Evolutionary conservation across 2,113 vertebrate genomes (phyloP), one percentile per base, ranked within the genome.

Genomic region (Cephalopterus ornatus): DNA sequence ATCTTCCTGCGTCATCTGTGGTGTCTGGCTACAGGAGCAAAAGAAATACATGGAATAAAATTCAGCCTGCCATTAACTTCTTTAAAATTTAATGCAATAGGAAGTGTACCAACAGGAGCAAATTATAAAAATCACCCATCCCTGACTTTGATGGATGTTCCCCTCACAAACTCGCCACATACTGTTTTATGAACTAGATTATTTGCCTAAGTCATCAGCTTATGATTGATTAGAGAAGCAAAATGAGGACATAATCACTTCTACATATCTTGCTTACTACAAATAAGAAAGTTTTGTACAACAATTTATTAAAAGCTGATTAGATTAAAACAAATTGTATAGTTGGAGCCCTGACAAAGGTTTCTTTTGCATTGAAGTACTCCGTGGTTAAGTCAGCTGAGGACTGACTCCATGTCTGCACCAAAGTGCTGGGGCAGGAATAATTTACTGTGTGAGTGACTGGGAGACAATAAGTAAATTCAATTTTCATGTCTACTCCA

Each of bases 71-170:
- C 39, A 37, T 89, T 78, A 93, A 68, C 17, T 82, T 49, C 47
- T 94, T 88, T 72, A 66, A 85, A 89, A 20, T 86, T 91, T 85
- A 88, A 91, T 63, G 81, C 72, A 77, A 66, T 63, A 89, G 59
- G 75, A 96, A 93, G 52, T 46, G 46, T 71, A 94, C 62, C 75
- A 96, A 68, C 46, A 91, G 49, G 28, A 91, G 66, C 39, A 70
- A 92, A 95, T 96, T 87, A 83, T 46, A 94, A 93, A 68, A 66
- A 61, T 82, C 66, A 65, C 73, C 85, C 81, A 79, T 81, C 80
- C 83, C 67, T 94, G 85, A 89, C 88, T 93, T 93, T 96, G 94
- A 96, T 96, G 61, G 94, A 95, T 96, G 78, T 33, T 67, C 41
- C 72, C 49, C 52, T 77, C 71, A 50, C 71, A 85, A 75, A 88